Evolutionary conservation across 2,113 vertebrate genomes (phyloP).

Genomic region (Oncorhynchus clarkii): DNA sequence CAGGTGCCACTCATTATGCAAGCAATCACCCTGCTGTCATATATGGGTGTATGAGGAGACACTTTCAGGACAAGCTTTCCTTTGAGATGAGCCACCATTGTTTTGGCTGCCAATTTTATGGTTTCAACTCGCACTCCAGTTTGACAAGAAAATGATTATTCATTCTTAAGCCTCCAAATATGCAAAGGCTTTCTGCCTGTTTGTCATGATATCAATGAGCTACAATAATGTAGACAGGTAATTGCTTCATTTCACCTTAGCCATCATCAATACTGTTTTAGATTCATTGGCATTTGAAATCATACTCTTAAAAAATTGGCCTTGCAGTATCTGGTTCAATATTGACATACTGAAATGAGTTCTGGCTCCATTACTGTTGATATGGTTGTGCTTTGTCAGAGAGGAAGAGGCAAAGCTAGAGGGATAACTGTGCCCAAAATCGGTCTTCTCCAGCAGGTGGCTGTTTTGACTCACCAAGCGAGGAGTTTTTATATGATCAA

Average conservation of each 20-base stretch:
- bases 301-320: background rate
- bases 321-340: background rate
- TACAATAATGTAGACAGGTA: conserved; percentile 11
- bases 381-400: background rate
- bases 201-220: conserved; percentile 32
- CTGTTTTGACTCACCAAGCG: too few relatives aligned
- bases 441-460: too few relatives aligned
- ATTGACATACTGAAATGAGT: conserved; percentile 13
- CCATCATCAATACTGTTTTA: background rate
- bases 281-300: background rate
- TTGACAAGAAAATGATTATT: background rate
- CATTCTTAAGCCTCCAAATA: background rate
- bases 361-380: background rate
- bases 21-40: background rate
- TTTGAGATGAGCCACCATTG: background rate
- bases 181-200: background rate
- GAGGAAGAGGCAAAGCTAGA: too few relatives aligned
- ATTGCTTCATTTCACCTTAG: conserved; percentile 23
- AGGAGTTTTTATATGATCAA: too few relatives aligned
- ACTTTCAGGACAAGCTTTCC: background rate
- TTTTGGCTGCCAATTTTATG: background rate
- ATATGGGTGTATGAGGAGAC: background rate
- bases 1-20: background rate
- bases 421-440: too few relatives aligned
- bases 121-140: background rate